Conservation (phyloP, 2,113 vertebrate species). For the Charadrius vociferus region DNA sequence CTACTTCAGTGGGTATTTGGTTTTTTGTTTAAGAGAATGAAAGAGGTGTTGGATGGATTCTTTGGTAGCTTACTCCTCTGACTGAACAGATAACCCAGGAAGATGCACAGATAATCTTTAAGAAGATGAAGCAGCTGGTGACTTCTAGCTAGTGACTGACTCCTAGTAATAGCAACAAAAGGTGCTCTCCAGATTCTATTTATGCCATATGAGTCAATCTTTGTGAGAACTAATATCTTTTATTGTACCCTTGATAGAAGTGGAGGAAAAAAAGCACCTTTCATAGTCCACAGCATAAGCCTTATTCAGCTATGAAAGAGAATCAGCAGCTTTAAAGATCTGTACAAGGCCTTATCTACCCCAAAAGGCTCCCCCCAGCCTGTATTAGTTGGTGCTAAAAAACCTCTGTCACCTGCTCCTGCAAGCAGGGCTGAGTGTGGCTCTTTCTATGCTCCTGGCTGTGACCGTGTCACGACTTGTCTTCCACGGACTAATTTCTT, state of each 20-base stretch:
- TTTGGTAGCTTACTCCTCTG: not conserved
- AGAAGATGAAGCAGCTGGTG: not conserved
- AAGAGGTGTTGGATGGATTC: not conserved
- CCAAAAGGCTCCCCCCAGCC: not conserved
- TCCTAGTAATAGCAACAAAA: not conserved
- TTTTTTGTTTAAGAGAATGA: not conserved
- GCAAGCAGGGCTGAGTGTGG: not conserved
- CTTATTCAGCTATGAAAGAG: not conserved
- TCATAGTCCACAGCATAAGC: not conserved
- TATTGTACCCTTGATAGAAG: fast-evolving
- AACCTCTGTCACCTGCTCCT: not conserved
- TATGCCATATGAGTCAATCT: not conserved
- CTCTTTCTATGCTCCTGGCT: fast-evolving
- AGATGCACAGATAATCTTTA: not conserved
- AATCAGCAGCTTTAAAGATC: not conserved
- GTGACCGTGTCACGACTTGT: fast-evolving
- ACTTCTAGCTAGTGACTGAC: too few relatives aligned
- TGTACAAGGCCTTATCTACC: not conserved
- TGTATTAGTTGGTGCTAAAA: not conserved
- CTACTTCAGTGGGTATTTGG: fast-evolving
- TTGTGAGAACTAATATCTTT: not conserved
- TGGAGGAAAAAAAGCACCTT: fast-evolving
- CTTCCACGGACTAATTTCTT: not conserved
- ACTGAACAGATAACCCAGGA: not conserved
- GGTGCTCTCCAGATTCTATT: not conserved